Base-by-base conservation (phyloP, 2,113 vertebrate genomes). In the Puntigrus tetrazona region DNA sequence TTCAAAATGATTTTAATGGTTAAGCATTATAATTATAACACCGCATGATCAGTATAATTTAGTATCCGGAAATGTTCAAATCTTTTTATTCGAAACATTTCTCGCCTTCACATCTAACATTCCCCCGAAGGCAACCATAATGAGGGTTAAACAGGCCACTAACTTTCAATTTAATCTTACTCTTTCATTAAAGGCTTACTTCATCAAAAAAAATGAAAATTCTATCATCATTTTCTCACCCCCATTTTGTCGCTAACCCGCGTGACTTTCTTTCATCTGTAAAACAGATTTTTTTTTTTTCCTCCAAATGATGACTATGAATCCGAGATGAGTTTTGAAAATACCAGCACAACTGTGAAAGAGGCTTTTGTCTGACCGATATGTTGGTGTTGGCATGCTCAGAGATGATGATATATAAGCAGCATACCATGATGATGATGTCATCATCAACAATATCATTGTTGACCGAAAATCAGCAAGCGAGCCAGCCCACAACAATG, bases 271-370 rank as follows among this genome's bases (percentile, higher is more conserved):
- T 72, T n/a, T 72, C 5, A 70, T 41, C 67, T 70, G 67, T n/a
- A 38, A 38, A 70, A 20, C 34, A 38, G 0, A 16, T 6, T 29
- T 14, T 1, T 27, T 31, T 0, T 25, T 27, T 57, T 25, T 59
- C 5, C 11, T 5, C 59, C 27, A 63, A 16, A 29, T 34, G 36
- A 41, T 36, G 31, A 69, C 27, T 10, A 36, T 69, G 67, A 25
- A 41, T 72, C 10, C 11, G 36, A 38, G 67, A 41, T 41, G 7
- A 67, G 29, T 34, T 41, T n/a, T 41, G n/a, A 11, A 41, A 72
- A 72, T 72, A 38, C 36, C 69, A 72, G 20, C 69, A 72, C 10
- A 43, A 72, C 38, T 25, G 69, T 43, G 22, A 72, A 72, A 43
- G 38, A 72, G 38, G 10, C 22, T 72, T 72, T 73, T 73, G 38